Evolutionary conservation across 2,888 invertebrate species (phyloP).

Genomic region (Gasteruption jaculator): DNA sequence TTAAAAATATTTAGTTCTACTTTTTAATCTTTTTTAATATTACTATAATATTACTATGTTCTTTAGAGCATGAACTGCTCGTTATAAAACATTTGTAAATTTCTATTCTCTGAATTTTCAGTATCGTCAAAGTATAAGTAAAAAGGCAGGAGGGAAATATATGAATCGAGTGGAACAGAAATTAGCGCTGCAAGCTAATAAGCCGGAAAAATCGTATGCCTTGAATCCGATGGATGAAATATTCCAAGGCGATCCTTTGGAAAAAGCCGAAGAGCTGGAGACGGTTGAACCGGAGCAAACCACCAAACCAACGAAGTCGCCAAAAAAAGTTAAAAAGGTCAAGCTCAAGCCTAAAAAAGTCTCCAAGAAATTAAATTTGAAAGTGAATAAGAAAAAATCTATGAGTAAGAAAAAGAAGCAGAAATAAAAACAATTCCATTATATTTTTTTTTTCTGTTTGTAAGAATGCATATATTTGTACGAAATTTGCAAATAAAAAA

Average conservation of each 20-base stretch:
- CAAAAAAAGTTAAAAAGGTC: slow-evolving; percentile 16
- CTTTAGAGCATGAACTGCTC: slow-evolving; percentile 11
- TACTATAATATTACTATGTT: slow-evolving; percentile 4
- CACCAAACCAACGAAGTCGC: neutral
- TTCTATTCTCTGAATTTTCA: slow-evolving; percentile 38
- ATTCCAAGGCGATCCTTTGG: slow-evolving; percentile 64
- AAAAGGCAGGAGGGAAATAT: slow-evolving; percentile 71
- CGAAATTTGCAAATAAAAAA: too few species aligned
- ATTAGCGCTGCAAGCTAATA: slow-evolving; percentile 66
- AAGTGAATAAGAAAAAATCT: slow-evolving; percentile 16
- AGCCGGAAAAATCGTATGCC: slow-evolving; percentile 70
- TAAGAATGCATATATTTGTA: too few species aligned
- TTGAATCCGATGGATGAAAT: slow-evolving; percentile 71
- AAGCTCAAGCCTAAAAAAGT: slow-evolving; percentile 31
- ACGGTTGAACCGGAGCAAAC: slow-evolving; percentile 22
- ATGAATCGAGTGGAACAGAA: slow-evolving; percentile 77
- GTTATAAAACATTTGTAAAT: slow-evolving; percentile 4
- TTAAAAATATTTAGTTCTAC: neutral
- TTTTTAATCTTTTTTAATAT: neutral
- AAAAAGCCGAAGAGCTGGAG: slow-evolving; percentile 57
- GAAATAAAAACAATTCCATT: slow-evolving; percentile 44
- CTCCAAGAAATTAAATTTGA: slow-evolving; percentile 26
- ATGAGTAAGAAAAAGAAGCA: slow-evolving; percentile 22
- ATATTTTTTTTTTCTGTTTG: too few species aligned
- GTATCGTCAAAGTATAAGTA: slow-evolving; percentile 68